Percentiles rank a stretch among this genome's conserved stretches.
phyloP scores from a whole-genome alignment of 2,888 invertebrate genomes.

The Pristionchus japonicus region DNA sequence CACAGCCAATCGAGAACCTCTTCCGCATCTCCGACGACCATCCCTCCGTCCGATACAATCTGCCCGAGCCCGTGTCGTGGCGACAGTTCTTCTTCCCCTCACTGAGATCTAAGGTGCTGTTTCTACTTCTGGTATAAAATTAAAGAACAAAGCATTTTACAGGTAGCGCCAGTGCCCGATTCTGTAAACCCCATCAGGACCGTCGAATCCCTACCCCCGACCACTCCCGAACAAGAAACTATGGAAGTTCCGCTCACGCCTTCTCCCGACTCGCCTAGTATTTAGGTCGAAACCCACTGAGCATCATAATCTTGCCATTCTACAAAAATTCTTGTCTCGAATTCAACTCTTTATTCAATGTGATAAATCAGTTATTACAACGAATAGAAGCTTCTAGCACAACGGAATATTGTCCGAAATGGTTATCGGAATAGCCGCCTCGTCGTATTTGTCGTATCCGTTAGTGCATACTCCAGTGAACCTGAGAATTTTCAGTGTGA shows the following conservation, averaged over 20 bases:
- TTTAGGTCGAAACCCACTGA: neutral
- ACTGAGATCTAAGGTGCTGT: neutral
- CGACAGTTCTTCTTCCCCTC: neutral
- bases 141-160: neutral
- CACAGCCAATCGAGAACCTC: neutral
- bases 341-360: neutral
- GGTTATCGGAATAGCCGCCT: neutral
- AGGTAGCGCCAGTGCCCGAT: neutral
- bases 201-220: neutral
- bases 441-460: constrained; percentile 3
- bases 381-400: neutral
- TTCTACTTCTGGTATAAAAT: too few species aligned
- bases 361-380: neutral
- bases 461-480: neutral
- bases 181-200: neutral
- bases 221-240: neutral
- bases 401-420: neutral
- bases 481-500: too few species aligned
- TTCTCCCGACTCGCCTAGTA: neutral
- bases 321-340: neutral
- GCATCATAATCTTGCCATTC: neutral
- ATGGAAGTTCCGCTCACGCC: neutral
- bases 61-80: constrained; percentile 9
- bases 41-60: constrained; percentile 21
- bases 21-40: neutral